Percentiles rank a stretch among this genome's conserved stretches.
Conservation (phyloP, 2,113 vertebrate genomes). For the Pungitius pungitius region DNA sequence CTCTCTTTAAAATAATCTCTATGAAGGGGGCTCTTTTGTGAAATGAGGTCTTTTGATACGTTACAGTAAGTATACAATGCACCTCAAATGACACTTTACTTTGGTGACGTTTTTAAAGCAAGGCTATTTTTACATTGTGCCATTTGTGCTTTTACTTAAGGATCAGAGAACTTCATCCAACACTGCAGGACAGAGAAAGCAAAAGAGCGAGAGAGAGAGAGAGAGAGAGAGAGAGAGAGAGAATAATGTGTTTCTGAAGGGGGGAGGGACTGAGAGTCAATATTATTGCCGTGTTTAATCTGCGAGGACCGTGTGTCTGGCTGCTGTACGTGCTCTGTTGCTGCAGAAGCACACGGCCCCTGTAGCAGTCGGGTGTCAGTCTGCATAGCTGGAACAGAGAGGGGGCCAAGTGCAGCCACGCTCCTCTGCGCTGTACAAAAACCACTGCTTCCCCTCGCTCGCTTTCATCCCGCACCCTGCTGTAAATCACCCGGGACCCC, state of each 20-base stretch:
- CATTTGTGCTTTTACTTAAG: background rate
- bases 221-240: slow-evolving; percentile 18
- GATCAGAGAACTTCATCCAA: slow-evolving; percentile 1
- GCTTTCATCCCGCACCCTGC: slow-evolving; percentile 72
- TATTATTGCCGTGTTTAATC: slow-evolving; percentile 51
- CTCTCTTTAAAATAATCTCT: background rate
- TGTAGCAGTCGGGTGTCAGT: slow-evolving; percentile 65
- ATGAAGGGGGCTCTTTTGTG: background rate
- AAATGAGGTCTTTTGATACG: background rate
- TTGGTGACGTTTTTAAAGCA: background rate
- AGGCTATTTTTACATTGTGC: background rate
- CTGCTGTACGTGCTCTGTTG: slow-evolving; percentile 37
- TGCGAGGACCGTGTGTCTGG: slow-evolving; percentile 51
- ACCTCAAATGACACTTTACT: background rate
- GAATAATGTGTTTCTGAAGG: slow-evolving; percentile 12
- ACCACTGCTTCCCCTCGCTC: slow-evolving; percentile 39
- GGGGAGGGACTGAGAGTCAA: slow-evolving; percentile 31
- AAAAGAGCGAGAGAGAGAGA: slow-evolving; percentile 30
- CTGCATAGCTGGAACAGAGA: slow-evolving; percentile 55
- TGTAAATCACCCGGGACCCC: slow-evolving; percentile 66
- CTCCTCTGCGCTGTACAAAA: slow-evolving; percentile 56
- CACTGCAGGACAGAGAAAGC: slow-evolving; percentile 16
- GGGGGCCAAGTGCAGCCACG: slow-evolving; percentile 48
- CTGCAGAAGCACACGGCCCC: slow-evolving; percentile 52
- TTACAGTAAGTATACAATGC: background rate